Evolutionary conservation across 2,113 vertebrate genomes (phyloP).

Genomic region (Aptenodytes patagonicus): DNA sequence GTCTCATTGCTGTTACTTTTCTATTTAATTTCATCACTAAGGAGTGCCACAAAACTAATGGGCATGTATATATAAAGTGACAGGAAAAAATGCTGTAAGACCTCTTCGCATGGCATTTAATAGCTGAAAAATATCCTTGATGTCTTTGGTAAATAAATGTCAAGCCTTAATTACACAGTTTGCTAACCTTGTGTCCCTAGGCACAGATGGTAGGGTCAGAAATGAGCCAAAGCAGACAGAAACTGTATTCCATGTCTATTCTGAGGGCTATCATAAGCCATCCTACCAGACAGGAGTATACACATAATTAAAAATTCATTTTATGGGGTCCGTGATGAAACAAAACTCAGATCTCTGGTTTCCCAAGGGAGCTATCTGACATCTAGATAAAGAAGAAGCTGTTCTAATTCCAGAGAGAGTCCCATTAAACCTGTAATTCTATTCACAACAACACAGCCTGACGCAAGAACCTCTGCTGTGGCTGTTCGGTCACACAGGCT

Average conservation of each 20-base stretch:
- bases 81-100: neutral
- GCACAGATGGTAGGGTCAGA: constrained; percentile 34
- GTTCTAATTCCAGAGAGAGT: neutral
- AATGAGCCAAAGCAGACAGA: constrained; percentile 24
- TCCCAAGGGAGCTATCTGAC: constrained; percentile 29
- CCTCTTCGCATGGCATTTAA: constrained; percentile 27
- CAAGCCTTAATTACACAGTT: constrained; percentile 54
- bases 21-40: neutral
- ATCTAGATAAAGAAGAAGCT: constrained; percentile 1
- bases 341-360: neutral
- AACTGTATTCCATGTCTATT: constrained; percentile 18
- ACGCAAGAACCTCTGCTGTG: neutral
- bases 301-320: constrained; percentile 69
- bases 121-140: constrained; percentile 24
- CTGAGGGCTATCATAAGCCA: constrained; percentile 42
- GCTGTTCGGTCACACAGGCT: neutral
- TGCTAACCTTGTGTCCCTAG: constrained; percentile 55
- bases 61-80: neutral
- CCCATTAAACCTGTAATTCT: neutral
- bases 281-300: constrained; percentile 24
- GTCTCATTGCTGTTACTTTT: neutral
- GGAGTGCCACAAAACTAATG: neutral
- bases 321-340: constrained; percentile 50
- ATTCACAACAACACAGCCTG: neutral
- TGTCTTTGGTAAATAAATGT: constrained; percentile 57